Conservation (phyloP, 2,888 invertebrate species). For the Uropetala carovei region DNA sequence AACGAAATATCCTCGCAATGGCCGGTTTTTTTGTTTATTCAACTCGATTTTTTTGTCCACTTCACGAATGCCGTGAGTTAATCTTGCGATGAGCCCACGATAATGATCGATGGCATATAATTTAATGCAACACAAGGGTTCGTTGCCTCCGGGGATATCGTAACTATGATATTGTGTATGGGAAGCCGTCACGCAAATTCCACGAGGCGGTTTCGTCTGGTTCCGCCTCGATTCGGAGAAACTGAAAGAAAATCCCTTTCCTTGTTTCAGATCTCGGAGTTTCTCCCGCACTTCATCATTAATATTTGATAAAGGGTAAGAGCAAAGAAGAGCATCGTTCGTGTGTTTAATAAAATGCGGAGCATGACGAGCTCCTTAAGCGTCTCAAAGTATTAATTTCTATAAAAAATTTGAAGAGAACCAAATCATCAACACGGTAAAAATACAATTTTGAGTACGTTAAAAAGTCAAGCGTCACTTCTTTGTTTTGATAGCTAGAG, state of each 20-base stretch:
- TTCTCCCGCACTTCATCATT: not conserved
- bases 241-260: not conserved
- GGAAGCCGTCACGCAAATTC: not conserved
- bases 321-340: too few relatives aligned
- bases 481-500: too few relatives aligned
- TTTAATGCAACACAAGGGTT: not conserved
- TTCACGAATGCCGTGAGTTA: not conserved
- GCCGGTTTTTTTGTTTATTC: conserved; percentile 14
- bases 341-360: too few relatives aligned
- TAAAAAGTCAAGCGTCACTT: too few relatives aligned
- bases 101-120: conserved; percentile 5
- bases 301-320: too few relatives aligned
- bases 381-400: too few relatives aligned
- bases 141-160: not conserved
- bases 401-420: too few relatives aligned
- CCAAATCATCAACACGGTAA: too few relatives aligned
- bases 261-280: not conserved
- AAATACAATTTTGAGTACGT: too few relatives aligned
- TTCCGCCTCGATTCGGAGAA: not conserved
- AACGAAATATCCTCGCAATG: not conserved
- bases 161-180: not conserved
- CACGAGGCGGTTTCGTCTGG: not conserved
- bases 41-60: conserved; percentile 28
- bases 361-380: too few relatives aligned
- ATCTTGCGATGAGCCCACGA: conserved; percentile 7